A percentile compares a stretch with the other conserved stretches of the same genome.
Evolutionary conservation across 2,888 invertebrate species (phyloP).

Genomic region (Listrodromus nycthemerus): DNA sequence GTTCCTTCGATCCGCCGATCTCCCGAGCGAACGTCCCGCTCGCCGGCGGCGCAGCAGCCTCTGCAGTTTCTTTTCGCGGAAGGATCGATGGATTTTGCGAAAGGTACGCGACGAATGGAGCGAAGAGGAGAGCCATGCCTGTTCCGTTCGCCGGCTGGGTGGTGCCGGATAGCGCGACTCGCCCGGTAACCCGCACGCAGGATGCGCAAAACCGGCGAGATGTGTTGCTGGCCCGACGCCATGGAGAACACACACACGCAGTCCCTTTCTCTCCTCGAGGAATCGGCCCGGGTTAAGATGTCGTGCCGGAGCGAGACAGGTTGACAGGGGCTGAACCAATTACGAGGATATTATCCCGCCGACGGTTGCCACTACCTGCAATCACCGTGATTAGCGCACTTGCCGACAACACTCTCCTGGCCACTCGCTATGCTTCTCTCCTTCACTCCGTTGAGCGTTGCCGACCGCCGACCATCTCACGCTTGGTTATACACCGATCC

Average conservation of each 20-base stretch:
- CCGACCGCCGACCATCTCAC: slow-evolving; percentile 56
- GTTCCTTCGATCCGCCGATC: slow-evolving; percentile 13
- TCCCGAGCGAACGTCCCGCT: slow-evolving; percentile 9
- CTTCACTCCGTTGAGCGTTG: slow-evolving; percentile 47
- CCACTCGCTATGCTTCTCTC: slow-evolving; percentile 59
- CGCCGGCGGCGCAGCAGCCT: slow-evolving; percentile 36
- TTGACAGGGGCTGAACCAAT: slow-evolving; percentile 83
- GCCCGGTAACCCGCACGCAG: slow-evolving; percentile 15
- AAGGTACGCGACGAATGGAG: slow-evolving; percentile 63
- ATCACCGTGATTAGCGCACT: slow-evolving; percentile 82
- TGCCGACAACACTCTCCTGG: slow-evolving; percentile 71
- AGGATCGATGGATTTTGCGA: slow-evolving; percentile 74
- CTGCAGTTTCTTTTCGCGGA: slow-evolving; percentile 63
- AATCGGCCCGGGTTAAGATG: slow-evolving; percentile 77
- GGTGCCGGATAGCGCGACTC: slow-evolving; percentile 10
- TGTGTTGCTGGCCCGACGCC: slow-evolving; percentile 4
- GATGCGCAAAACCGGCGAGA: slow-evolving; percentile 15
- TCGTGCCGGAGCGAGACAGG: slow-evolving; percentile 80
- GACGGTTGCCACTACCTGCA: slow-evolving; percentile 80
- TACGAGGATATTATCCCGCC: slow-evolving; percentile 82
- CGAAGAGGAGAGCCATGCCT: slow-evolving; percentile 14
- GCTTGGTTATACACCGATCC: slow-evolving; percentile 56
- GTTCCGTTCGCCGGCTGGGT: slow-evolving; percentile 19
- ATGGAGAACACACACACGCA: background rate
- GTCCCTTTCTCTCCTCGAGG: slow-evolving; percentile 1